Conservation (phyloP, 92 coral and sea anemone species). For the Porites lobata region DNA sequence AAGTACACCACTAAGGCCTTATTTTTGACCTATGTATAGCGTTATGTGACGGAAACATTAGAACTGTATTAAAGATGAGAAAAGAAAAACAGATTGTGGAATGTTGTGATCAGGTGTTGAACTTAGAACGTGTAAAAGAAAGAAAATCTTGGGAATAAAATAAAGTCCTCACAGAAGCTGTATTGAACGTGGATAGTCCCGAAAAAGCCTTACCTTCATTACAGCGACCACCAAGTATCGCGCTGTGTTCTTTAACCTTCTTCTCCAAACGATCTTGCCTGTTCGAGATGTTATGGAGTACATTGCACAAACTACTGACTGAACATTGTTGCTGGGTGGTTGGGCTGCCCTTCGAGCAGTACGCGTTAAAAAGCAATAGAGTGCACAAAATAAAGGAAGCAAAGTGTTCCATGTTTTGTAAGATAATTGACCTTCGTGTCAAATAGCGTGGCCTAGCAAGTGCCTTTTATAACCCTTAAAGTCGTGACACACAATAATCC, state of each 20-base stretch:
- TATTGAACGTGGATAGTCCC: no score
- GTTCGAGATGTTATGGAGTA: not conserved
- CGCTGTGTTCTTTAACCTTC: conserved; percentile 7
- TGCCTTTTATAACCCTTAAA: not conserved
- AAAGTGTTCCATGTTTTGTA: not conserved
- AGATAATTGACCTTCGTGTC: not conserved
- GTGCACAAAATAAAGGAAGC: not conserved
- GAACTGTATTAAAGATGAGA: no score
- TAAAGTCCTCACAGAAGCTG: no score
- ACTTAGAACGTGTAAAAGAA: no score
- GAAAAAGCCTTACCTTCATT: not conserved
- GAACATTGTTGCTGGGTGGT: not conserved
- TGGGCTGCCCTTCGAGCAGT: not conserved
- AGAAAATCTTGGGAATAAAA: no score
- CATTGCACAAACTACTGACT: not conserved
- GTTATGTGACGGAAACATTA: no score
- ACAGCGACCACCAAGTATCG: not conserved
- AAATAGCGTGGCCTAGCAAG: not conserved
- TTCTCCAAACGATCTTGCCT: conserved; percentile 4
- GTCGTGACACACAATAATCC: not conserved
- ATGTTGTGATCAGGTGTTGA: no score
- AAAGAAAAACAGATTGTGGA: no score
- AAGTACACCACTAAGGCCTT: no score
- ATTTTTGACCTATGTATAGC: no score
- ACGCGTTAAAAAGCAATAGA: not conserved